Evolutionary conservation across 2,113 vertebrate species (phyloP), one percentile per base, ranked within the genome.

Genomic region (Chiloscyllium plagiosum): DNA sequence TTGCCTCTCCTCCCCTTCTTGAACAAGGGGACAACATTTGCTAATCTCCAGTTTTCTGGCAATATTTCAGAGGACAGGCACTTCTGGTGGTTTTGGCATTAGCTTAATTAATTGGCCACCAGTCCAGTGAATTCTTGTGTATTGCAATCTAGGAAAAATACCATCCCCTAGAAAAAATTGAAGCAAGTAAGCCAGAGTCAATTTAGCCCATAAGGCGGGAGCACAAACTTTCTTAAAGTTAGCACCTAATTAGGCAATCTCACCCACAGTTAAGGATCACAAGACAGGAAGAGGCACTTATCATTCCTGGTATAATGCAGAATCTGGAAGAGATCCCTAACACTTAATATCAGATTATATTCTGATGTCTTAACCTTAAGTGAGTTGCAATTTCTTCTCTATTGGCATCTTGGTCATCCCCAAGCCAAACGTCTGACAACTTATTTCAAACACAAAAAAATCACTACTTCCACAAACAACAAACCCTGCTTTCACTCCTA

Each of bases 111-210:
- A 61, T 8, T 56, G 26, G 24, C 15, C 50, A 33, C 15, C 7
- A 5, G 19, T 15, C 12, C 4, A 61, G 50, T 52, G 52, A 61
- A 33, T 56, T 52, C 52, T 61, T 26, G 15, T 33, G 87, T 61
- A 90, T 61, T 90, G 29, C 52, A 90, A 90, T 90, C 87, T 33
- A 61, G 87, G 87, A 61, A 90, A 90, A 52, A 56, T 50, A 29
- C 22, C 69, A 70, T 70, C 87, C 52, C 52, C 61, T 13, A 10
- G 52, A 29, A 24, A 89, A 52, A 89, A 24, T 50, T 90, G 87
- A 65, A 90, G 52, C 12, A 56, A 17, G 52, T n/a, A 61, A 61
- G 87, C 26, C 87, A 61, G 56, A 33, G 56, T 61, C 24, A 90
- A n/a, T 15, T 61, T 24, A 61, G 87, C 52, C 29, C 17, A 52